These are phyloP conservation scores for Gopherus flavomarginatus DNA, from an alignment of 2,113 vertebrate species.

Conservation along the genomic window DNA sequence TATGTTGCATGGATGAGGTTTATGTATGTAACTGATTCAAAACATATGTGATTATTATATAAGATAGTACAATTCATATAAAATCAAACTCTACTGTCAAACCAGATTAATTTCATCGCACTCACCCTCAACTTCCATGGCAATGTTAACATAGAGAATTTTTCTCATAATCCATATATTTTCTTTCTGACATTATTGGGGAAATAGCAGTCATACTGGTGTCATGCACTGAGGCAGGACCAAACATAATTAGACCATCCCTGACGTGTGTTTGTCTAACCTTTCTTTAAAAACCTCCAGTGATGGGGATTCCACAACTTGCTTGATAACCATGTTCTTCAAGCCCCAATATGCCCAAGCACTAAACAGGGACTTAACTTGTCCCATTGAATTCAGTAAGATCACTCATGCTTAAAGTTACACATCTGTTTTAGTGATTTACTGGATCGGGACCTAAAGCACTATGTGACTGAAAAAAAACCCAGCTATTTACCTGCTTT, in stretches of 20 bases:
- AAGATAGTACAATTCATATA: neutral
- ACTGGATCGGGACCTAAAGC: neutral
- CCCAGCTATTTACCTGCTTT: neutral
- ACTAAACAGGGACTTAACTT: neutral
- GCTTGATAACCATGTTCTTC: neutral
- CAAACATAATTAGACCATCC: neutral
- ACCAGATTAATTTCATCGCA: neutral
- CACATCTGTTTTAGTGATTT: neutral
- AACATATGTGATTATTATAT: neutral
- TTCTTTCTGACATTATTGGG: neutral
- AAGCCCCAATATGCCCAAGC: neutral
- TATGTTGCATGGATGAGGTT: neutral
- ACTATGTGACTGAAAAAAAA: rapidly evolving
- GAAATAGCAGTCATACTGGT: neutral
- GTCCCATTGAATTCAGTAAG: neutral
- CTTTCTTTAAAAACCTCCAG: neutral
- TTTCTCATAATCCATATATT: neutral
- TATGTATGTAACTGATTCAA: neutral
- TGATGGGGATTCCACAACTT: neutral
- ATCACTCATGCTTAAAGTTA: neutral
- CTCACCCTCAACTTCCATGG: neutral
- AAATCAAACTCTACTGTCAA: neutral
- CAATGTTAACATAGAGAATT: neutral
- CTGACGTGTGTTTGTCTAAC: neutral
- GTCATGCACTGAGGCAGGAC: too few relatives aligned